Percentiles rank a stretch among this genome's conserved stretches.
These are phyloP conservation scores for Drosophila lacertosa DNA, from an alignment of 1,140 invertebrate species.

Conservation along the genomic window DNA sequence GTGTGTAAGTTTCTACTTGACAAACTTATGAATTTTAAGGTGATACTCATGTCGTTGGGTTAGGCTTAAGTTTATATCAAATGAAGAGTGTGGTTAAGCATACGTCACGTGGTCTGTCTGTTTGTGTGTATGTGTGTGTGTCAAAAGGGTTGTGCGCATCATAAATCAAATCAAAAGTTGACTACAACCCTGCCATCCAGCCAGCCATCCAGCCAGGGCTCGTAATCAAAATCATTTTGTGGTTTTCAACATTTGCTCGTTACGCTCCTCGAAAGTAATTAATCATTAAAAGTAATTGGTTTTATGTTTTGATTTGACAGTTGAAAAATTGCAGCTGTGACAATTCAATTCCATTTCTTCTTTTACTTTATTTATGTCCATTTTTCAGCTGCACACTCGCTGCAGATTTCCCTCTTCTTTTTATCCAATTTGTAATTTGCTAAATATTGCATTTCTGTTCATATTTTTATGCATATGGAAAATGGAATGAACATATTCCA, in stretches of 20 bases:
- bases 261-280: constrained; percentile 51
- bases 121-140: constrained; percentile 6
- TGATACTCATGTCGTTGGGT: constrained; percentile 61
- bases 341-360: constrained; percentile 55
- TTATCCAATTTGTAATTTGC: not conserved
- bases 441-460: constrained; percentile 3
- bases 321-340: constrained; percentile 80
- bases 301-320: constrained; percentile 79
- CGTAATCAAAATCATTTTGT: constrained; percentile 78
- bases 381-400: constrained; percentile 13
- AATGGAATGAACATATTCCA: constrained; percentile 14
- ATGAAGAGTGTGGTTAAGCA: constrained; percentile 2
- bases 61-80: constrained; percentile 23
- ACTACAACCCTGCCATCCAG: constrained; percentile 21
- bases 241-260: constrained; percentile 63
- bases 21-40: constrained; percentile 82
- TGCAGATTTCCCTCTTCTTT: not conserved
- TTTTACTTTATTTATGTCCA: constrained; percentile 11
- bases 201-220: constrained; percentile 25
- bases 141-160: constrained; percentile 62
- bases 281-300: constrained; percentile 79
- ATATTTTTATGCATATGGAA: constrained; percentile 13
- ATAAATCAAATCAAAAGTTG: constrained; percentile 65
- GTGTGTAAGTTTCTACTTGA: constrained; percentile 35
- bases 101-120: not conserved